A percentile compares a stretch with the other conserved stretches of the same genome.
Evolutionary conservation across 2,888 invertebrate species (phyloP).

Genomic region (Scaeva pyrastri): DNA sequence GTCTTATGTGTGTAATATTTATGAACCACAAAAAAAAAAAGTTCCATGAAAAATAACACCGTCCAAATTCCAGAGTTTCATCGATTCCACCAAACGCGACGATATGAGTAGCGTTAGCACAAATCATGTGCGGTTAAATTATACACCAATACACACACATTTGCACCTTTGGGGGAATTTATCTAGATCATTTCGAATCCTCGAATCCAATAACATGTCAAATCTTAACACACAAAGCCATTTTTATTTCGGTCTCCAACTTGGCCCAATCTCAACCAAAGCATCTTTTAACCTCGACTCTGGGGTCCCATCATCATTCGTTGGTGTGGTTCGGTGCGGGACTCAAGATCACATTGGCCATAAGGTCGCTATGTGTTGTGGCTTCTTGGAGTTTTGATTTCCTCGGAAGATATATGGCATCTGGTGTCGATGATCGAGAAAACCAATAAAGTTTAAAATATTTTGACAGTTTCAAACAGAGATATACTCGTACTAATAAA

Average conservation of each 20-base stretch:
- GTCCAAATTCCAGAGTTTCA: constrained; percentile 30
- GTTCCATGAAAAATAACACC: constrained; percentile 65
- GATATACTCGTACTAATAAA: constrained; percentile 63
- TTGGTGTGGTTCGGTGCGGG: neutral
- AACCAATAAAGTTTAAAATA: constrained; percentile 74
- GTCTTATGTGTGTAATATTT: constrained; percentile 32
- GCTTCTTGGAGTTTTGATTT: constrained; percentile 71
- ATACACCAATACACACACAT: constrained; percentile 49
- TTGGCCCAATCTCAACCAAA: constrained; percentile 51
- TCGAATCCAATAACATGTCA: constrained; percentile 72
- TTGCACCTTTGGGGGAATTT: constrained; percentile 64
- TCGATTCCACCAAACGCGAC: neutral
- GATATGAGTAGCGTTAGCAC: neutral
- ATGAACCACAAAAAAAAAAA: constrained; percentile 62
- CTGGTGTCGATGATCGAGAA: constrained; percentile 72
- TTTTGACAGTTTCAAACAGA: constrained; percentile 69
- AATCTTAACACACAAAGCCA: constrained; percentile 54
- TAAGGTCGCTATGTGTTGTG: neutral
- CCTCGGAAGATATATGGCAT: constrained; percentile 71
- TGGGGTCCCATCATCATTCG: too few relatives aligned
- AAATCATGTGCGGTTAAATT: neutral
- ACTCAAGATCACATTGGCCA: neutral
- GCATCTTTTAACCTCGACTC: constrained; percentile 39
- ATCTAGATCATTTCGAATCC: constrained; percentile 72
- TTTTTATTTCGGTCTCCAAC: constrained; percentile 40